These are phyloP conservation scores for Sinotaia quadrata DNA, from an alignment of 2,888 invertebrate genomes.

Conservation along the genomic window DNA sequence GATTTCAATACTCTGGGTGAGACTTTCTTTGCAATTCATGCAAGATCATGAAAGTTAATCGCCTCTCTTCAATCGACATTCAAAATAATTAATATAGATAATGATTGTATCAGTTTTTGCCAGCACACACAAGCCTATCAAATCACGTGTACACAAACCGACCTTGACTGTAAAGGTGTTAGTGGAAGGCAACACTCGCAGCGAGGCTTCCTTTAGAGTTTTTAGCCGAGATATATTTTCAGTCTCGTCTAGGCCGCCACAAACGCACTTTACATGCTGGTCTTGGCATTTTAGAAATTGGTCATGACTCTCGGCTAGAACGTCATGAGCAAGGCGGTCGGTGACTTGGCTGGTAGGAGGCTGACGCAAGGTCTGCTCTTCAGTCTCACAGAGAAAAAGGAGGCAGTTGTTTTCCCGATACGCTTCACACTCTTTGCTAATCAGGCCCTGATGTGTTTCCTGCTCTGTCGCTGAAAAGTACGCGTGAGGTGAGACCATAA, in stretches of 20 bases:
- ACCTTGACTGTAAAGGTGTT: conserved; percentile 33
- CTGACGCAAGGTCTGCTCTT: conserved; percentile 30
- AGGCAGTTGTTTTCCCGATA: conserved; percentile 42
- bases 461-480: conserved; percentile 52
- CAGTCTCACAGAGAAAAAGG: conserved; percentile 52
- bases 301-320: too few species aligned
- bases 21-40: too few species aligned
- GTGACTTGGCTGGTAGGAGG: conserved; percentile 46
- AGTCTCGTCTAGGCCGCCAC: conserved; percentile 42
- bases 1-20: too few species aligned
- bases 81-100: too few species aligned
- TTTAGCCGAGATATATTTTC: conserved; percentile 40
- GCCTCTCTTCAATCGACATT: too few species aligned
- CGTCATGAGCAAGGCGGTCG: too few species aligned
- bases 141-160: neutral
- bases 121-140: too few species aligned
- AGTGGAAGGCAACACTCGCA: conserved; percentile 32
- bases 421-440: conserved; percentile 30
- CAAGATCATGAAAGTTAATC: too few species aligned
- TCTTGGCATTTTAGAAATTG: too few species aligned
- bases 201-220: conserved; percentile 45
- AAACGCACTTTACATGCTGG: conserved; percentile 33
- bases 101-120: too few species aligned
- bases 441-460: conserved; percentile 45
- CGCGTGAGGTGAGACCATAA: too few species aligned